Conservation (phyloP, 2,888 invertebrate genomes). For the Acheta domesticus region DNA sequence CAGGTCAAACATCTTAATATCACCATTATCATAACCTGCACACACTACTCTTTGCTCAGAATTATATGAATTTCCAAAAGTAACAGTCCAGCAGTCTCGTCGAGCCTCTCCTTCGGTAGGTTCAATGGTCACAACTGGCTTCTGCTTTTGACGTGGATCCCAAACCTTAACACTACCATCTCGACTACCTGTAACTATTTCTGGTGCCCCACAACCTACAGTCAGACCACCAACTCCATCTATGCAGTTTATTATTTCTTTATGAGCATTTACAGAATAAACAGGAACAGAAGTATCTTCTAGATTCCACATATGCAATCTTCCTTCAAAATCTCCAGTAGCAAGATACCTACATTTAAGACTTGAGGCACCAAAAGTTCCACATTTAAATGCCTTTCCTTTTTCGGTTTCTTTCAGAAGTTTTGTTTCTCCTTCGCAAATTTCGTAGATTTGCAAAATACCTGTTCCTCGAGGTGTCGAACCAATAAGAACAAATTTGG, state of each 20-base stretch:
- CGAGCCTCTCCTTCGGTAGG: conserved; percentile 64
- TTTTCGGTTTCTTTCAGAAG: conserved; percentile 73
- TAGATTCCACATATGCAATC: conserved; percentile 81
- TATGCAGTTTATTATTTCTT: conserved; percentile 82
- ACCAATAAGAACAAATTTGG: conserved; percentile 87
- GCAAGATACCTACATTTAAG: conserved; percentile 78
- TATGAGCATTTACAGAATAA: conserved; percentile 77
- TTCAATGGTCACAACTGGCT: conserved; percentile 86
- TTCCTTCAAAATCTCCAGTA: conserved; percentile 86
- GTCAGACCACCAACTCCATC: conserved; percentile 83
- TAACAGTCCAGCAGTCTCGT: conserved; percentile 91
- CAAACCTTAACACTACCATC: conserved; percentile 94
- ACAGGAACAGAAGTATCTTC: conserved; percentile 68
- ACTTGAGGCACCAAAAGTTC: conserved; percentile 86
- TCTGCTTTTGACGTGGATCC: conserved; percentile 87
- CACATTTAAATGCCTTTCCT: conserved; percentile 85
- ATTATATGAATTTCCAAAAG: conserved; percentile 88
- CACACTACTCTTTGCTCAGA: conserved; percentile 79
- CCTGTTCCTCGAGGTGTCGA: conserved; percentile 82
- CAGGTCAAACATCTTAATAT: conserved; percentile 89
- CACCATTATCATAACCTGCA: conserved; percentile 95
- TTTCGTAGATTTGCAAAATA: conserved; percentile 74
- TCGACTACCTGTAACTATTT: conserved; percentile 88
- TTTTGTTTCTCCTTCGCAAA: conserved; percentile 68
- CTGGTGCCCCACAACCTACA: conserved; percentile 85